These are phyloP conservation scores for Lagopus leucura DNA, from an alignment of 2,113 vertebrate genomes.

Conservation along the genomic window DNA sequence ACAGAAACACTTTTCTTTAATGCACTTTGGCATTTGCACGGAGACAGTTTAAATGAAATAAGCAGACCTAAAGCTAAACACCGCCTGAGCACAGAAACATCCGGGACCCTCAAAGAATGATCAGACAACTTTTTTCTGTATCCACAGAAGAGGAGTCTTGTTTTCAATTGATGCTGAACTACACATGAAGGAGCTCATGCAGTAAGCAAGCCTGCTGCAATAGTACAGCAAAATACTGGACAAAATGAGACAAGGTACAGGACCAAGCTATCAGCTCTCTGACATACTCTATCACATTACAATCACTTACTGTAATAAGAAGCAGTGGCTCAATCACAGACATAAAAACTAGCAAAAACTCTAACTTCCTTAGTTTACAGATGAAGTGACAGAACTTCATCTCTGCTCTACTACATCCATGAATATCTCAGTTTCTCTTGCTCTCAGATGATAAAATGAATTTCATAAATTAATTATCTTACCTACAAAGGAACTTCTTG, in stretches of 20 bases:
- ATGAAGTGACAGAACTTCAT: conserved; percentile 35
- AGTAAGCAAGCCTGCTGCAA: not conserved
- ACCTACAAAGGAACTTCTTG: conserved; percentile 42
- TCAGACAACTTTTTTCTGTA: not conserved
- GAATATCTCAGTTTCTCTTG: conserved; percentile 19
- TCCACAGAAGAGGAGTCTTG: not conserved
- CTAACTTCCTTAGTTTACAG: conserved; percentile 32
- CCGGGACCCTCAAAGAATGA: not conserved
- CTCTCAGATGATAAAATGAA: conserved; percentile 50
- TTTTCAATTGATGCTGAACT: not conserved
- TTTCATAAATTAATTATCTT: conserved; percentile 58
- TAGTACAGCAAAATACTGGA: not conserved
- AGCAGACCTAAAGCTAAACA: not conserved
- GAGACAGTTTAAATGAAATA: not conserved
- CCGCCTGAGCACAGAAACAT: not conserved
- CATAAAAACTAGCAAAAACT: conserved; percentile 48
- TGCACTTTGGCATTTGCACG: not conserved
- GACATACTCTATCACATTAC: conserved; percentile 59
- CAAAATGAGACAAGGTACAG: not conserved
- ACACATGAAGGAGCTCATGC: not conserved
- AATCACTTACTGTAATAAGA: conserved; percentile 57
- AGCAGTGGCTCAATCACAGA: conserved; percentile 62
- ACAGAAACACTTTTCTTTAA: not conserved
- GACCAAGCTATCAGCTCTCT: conserved; percentile 42
- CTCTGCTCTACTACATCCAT: conserved; percentile 7